These are phyloP conservation scores for Hypanus sabinus DNA, from an alignment of 2,113 vertebrate genomes.

Conservation along the genomic window DNA sequence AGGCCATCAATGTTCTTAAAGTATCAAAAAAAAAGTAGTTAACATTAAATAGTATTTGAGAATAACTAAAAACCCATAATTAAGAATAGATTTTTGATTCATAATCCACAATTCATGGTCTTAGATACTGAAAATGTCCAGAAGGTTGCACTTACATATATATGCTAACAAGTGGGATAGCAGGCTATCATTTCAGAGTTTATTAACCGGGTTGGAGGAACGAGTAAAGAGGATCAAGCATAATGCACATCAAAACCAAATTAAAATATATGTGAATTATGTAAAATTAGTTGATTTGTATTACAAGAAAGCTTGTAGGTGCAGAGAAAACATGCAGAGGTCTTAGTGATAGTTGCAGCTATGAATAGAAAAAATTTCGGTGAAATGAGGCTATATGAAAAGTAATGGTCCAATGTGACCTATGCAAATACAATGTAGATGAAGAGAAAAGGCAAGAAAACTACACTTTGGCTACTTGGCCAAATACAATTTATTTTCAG, in stretches of 20 bases:
- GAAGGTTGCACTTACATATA: background rate
- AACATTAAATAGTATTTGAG: background rate
- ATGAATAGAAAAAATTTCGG: background rate
- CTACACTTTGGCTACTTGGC: background rate
- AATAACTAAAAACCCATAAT: background rate
- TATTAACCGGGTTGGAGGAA: background rate
- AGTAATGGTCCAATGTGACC: background rate
- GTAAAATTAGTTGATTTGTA: background rate
- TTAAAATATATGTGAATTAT: background rate
- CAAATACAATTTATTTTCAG: background rate
- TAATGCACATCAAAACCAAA: background rate
- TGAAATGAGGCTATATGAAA: background rate
- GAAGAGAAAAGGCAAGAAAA: too few relatives aligned
- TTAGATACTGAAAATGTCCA: background rate
- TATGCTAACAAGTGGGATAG: background rate
- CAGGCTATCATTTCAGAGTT: background rate
- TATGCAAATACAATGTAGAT: too few relatives aligned
- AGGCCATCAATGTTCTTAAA: conserved; percentile 86
- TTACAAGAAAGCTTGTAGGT: background rate
- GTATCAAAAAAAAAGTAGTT: conserved; percentile 30
- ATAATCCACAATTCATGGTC: background rate
- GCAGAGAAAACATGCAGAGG: background rate
- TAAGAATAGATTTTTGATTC: background rate
- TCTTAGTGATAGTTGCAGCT: conserved; percentile 35
- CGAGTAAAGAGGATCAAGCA: background rate